Conservation (phyloP, 2,797 vertebrate genomes). For the Chelon labrosus region DNA sequence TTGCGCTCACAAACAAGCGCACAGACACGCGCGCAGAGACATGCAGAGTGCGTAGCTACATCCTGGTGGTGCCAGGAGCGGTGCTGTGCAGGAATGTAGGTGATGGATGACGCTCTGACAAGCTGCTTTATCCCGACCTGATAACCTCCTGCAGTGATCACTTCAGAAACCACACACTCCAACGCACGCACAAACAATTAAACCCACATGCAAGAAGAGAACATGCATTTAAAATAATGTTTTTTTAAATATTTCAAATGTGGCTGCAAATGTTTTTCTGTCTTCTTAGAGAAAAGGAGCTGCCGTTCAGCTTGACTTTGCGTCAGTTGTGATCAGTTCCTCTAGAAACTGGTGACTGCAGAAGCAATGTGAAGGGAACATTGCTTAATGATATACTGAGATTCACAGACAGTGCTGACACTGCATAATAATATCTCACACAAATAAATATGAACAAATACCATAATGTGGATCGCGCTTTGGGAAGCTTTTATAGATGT, state of each 20-base stretch:
- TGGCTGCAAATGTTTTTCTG: background rate
- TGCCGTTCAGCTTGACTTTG: background rate
- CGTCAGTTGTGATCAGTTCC: no score
- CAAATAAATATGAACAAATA: background rate
- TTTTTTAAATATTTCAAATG: background rate
- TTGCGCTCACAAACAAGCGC: background rate
- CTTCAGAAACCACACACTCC: conserved; percentile 3
- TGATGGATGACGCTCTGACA: conserved; percentile 77
- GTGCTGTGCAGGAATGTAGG: conserved; percentile 76
- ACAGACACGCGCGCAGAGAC: conserved; percentile 3
- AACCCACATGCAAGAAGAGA: background rate
- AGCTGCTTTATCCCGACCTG: conserved; percentile 63
- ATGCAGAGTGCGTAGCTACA: conserved; percentile 7
- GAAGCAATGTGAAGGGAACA: background rate
- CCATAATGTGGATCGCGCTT: background rate
- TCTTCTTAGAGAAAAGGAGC: background rate
- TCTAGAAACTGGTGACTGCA: background rate
- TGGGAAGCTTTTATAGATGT: background rate
- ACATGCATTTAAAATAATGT: background rate
- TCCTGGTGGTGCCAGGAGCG: conserved; percentile 79
- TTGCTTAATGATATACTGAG: background rate
- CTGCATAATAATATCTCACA: background rate
- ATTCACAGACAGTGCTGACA: background rate
- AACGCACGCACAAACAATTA: conserved; percentile 8
- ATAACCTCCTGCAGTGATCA: conserved; percentile 73